Evolutionary conservation across 2,113 vertebrate genomes (phyloP), one percentile per base, ranked within the genome.

Genomic region (Hemiscyllium ocellatum): DNA sequence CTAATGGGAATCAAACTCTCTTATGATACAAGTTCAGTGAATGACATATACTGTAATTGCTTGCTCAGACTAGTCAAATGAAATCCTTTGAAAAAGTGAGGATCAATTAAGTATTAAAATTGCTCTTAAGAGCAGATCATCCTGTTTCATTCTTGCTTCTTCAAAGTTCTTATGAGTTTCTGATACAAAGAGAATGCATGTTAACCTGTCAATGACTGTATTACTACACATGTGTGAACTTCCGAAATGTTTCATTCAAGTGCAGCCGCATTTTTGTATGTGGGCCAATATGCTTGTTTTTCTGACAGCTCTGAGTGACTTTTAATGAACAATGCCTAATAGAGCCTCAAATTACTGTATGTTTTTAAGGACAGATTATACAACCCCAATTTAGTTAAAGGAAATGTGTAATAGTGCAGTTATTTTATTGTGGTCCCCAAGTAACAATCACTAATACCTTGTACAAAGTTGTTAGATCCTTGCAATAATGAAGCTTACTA

Each of bases 101-200:
- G 24, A 95, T 47, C 69, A 13, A 95, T 95, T 70, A 95, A 95
- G 94, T 72, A 95, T 95, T 95, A 95, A 95, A 95, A 95, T 66
- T 72, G 94, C 94, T 95, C 47, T 52, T 52, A 95, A 95, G 94
- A 72, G 24, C 94, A 72, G 68, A 95, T 72, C 94, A 72, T 42
- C 69, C 37, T 69, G 33, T 69, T 70, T 94, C 37, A 94, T 94
- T n/a, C 22, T 72, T 50, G 93, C 37, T 95, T 72, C 68, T 72
- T 76, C 12, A 50, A 93, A 50, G 94, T 76, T 69, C 20, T 95
- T 10, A 72, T 72, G 68, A 72, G 70, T 95, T 72, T 72, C 68
- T 76, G 94, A 72, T 42, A 95, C 19, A 70, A 94, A 69, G 20
- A 66, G n/a, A 69, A 94, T 94, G 65, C 47, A 26, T 24, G 52